phyloP scores from a whole-genome alignment of 2,797 vertebrate species.

The Kryptolebias ocellatus region DNA sequence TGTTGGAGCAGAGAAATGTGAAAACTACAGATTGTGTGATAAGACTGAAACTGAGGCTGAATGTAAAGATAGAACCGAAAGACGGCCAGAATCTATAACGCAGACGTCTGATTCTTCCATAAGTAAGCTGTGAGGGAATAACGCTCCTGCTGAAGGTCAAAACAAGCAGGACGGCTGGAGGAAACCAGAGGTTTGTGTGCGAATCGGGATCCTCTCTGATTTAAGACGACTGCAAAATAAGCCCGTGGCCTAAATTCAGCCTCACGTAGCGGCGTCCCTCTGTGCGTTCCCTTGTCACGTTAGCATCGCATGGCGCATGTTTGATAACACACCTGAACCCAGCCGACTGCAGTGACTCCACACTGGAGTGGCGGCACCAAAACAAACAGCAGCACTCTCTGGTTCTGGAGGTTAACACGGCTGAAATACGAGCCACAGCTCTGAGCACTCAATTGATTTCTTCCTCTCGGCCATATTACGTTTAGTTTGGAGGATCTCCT shows the following conservation, averaged over 20 bases:
- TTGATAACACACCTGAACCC: slow-evolving; percentile 55
- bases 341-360: slow-evolving; percentile 12
- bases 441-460: slow-evolving; percentile 25
- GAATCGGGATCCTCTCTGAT: slow-evolving; percentile 4
- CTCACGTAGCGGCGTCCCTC: slow-evolving; percentile 26
- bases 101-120: slow-evolving; percentile 46
- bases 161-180: neutral
- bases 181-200: neutral
- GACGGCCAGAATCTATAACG: slow-evolving; percentile 52
- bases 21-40: slow-evolving; percentile 44
- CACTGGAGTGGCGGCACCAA: neutral
- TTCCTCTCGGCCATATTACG: slow-evolving; percentile 16
- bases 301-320: slow-evolving; percentile 60
- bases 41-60: slow-evolving; percentile 22
- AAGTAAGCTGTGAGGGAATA: slow-evolving; percentile 22
- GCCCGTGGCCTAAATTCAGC: slow-evolving; percentile 64
- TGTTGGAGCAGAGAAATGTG: slow-evolving; percentile 53
- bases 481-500: slow-evolving; percentile 29
- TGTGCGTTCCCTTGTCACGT: slow-evolving; percentile 43
- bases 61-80: slow-evolving; percentile 26
- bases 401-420: slow-evolving; percentile 34
- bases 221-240: slow-evolving; percentile 26
- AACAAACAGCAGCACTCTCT: no score
- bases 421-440: slow-evolving; percentile 29
- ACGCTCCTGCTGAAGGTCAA: slow-evolving; percentile 46